Base-by-base conservation (phyloP, 2,797 vertebrate genomes). In the Alfaro cultratus region DNA sequence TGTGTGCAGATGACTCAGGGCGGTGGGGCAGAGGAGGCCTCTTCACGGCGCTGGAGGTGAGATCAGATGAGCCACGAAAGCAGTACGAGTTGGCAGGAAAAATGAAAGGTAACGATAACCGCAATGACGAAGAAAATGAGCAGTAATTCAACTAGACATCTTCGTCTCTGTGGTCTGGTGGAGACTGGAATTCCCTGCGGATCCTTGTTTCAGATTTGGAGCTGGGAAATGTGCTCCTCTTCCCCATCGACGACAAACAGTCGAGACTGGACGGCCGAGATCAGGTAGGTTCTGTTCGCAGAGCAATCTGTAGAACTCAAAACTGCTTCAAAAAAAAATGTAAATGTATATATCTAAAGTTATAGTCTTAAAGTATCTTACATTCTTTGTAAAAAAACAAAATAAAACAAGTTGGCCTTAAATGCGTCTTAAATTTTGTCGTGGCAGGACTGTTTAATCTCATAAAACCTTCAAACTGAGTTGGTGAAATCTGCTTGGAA, bases 201-300 rank as follows among this genome's bases (percentile, higher is more conserved):
- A 41, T 83, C 74, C 80, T 83, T 79, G 2, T 93, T 86, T 91
- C 87, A 99, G 98, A 99, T 87, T 84, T 99, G 94, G 93, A 94
- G 5, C 94, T 99, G 53, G 98, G 97, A 86, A 93, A 92, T 77
- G 97, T 98, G 75, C 92, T 98, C 67, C 92, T 99, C 86, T 97
- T 99, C 90, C 95, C 96, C 62, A 94, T 99, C 43, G 96, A 99
- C 74, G 97, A 99, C 88, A 98, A 97, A 91, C 96, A 97, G 83
- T 96, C 97, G 70, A 95, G 97, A 91, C 73, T 89, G 75, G 92
- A 95, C 70, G 96, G 97, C 49, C 94, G 92, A 80, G 97, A 99
- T 93, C 94, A 95, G 83, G 97, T 98, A 89, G 93, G 96, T 94
- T 85, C 70, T 46, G 39, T 68, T 74, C 29, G 49, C 41, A 45